These are phyloP conservation scores for Carabus problematicus DNA, from an alignment of 2,888 invertebrate species.

Conservation along the genomic window DNA sequence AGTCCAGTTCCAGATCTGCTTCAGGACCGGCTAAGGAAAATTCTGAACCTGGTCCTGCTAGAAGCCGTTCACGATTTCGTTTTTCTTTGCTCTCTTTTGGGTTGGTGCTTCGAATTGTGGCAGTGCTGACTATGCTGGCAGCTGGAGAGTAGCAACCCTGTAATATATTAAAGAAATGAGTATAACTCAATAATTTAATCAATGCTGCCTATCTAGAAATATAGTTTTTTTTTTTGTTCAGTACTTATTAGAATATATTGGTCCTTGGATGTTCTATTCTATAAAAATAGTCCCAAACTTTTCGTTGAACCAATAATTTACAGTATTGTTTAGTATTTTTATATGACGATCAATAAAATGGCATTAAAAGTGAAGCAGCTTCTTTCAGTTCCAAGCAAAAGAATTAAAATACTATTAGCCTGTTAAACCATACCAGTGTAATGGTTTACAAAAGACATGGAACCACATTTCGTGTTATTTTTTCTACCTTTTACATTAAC, in stretches of 20 bases:
- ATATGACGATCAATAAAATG: constrained; percentile 19
- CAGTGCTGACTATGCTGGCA: constrained; percentile 70
- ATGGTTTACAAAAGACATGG: too few species aligned
- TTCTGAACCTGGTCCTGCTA: constrained; percentile 74
- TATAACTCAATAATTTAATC: too few species aligned
- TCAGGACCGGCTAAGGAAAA: constrained; percentile 78
- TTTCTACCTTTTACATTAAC: not conserved
- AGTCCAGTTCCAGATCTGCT: constrained; percentile 82
- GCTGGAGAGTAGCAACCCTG: constrained; percentile 79
- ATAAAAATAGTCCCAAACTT: too few species aligned
- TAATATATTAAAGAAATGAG: constrained; percentile 26
- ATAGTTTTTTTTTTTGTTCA: too few species aligned
- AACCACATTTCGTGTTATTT: too few species aligned
- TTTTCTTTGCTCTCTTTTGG: constrained; percentile 82
- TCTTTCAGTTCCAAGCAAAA: not conserved
- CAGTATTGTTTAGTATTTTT: too few species aligned
- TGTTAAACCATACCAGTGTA: not conserved
- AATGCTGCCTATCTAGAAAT: too few species aligned
- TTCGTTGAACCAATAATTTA: too few species aligned
- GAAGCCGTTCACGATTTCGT: constrained; percentile 73
- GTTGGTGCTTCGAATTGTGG: constrained; percentile 69
- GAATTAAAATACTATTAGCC: constrained; percentile 5
- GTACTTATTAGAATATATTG: too few species aligned
- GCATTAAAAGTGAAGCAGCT: constrained; percentile 12
- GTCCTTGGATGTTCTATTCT: too few species aligned